These are phyloP conservation scores for Musca vetustissima DNA, from an alignment of 1,140 invertebrate species.

Conservation along the genomic window DNA sequence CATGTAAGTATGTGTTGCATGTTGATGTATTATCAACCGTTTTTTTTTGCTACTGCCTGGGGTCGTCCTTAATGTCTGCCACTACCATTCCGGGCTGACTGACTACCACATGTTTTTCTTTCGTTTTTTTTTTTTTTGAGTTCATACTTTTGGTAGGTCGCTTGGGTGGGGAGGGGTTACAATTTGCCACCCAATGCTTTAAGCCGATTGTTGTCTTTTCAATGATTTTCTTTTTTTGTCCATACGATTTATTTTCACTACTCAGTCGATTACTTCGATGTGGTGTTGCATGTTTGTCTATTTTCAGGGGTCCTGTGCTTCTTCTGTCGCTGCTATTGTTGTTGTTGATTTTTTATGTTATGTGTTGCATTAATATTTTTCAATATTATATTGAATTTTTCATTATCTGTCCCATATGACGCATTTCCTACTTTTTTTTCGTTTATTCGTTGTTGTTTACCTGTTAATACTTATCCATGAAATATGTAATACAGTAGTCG, in stretches of 20 bases:
- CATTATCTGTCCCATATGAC: conserved; percentile 20
- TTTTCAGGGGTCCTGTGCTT: not conserved
- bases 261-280: not conserved
- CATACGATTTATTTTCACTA: not conserved
- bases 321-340: not conserved
- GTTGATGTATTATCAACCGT: no score
- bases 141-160: no score
- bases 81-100: no score
- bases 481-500: no score
- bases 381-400: conserved; percentile 19
- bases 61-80: no score
- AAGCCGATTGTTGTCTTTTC: conserved; percentile 22
- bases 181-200: conserved; percentile 23
- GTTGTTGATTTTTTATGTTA: not conserved
- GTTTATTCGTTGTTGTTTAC: no score
- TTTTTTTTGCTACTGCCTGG: no score
- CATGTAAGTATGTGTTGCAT: no score
- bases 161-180: not conserved
- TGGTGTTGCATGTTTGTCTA: conserved; percentile 12
- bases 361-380: conserved; percentile 22
- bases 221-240: conserved; percentile 1
- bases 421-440: not conserved
- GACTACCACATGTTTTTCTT: no score
- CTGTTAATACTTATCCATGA: not conserved
- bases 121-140: no score